Evolutionary conservation across 2,113 vertebrate genomes (phyloP).

Genomic region (Ciconia boyciana): DNA sequence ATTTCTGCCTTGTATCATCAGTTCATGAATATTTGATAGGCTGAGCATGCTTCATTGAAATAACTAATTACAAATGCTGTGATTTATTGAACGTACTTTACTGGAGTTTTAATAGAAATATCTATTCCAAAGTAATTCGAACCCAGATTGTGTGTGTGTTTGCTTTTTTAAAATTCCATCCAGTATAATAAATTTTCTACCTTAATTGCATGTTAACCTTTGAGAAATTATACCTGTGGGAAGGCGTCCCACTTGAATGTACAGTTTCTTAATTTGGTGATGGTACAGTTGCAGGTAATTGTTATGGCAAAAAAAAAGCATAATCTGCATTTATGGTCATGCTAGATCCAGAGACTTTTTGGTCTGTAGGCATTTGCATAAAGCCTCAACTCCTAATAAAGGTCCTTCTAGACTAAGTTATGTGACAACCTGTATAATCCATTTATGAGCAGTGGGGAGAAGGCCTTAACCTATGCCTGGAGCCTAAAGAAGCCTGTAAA

Average conservation of each 20-base stretch:
- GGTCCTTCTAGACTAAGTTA: not conserved
- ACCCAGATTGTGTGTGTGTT: conserved; percentile 57
- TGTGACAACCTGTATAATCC: not conserved
- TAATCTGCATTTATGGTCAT: not conserved
- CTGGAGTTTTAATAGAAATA: conserved; percentile 72
- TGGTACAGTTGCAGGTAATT: not conserved
- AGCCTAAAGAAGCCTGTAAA: not conserved
- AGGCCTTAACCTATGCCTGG: not conserved
- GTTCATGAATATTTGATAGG: conserved; percentile 76
- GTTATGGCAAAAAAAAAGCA: not conserved
- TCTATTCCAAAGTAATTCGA: conserved; percentile 62
- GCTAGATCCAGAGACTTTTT: not conserved
- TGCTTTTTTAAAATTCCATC: conserved; percentile 62
- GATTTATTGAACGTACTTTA: conserved; percentile 71
- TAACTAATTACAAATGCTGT: conserved; percentile 75
- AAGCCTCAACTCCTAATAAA: not conserved
- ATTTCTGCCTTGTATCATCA: conserved; percentile 69
- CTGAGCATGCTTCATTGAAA: conserved; percentile 72
- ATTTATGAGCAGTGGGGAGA: not conserved
- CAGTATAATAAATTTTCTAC: conserved; percentile 46
- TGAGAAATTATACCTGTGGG: conserved; percentile 59
- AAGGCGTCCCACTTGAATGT: conserved; percentile 54
- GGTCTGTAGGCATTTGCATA: not conserved
- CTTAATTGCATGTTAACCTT: conserved; percentile 69
- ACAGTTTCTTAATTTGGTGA: not conserved